Conservation (phyloP, 2,797 vertebrate genomes). For the Amniataba percoides region DNA sequence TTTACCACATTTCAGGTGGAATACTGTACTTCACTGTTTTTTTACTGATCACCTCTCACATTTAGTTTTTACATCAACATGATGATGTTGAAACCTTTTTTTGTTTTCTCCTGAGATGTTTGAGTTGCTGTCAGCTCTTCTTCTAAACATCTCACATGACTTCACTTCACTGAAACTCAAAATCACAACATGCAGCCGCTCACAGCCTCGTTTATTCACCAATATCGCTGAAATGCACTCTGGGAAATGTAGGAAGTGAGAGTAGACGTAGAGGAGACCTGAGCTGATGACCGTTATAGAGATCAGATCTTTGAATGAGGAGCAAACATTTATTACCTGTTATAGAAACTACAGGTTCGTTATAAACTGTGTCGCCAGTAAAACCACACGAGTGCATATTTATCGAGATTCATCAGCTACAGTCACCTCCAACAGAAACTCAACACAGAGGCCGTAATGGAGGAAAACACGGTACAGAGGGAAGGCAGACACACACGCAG, state of each 20-base stretch:
- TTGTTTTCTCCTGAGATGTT: too few species aligned
- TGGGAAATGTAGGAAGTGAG: background rate
- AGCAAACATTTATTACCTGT: background rate
- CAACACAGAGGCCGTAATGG: background rate
- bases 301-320: conserved; percentile 1
- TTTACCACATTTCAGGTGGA: background rate
- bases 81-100: too few species aligned
- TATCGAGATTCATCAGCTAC: background rate
- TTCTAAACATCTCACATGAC: too few species aligned
- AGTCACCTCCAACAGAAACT: background rate
- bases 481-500: background rate
- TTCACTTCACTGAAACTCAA: too few species aligned
- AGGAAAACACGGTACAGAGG: background rate
- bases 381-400: conserved; percentile 13
- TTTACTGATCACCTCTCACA: background rate
- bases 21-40: background rate
- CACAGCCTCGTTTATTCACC: too few species aligned
- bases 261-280: background rate
- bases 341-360: background rate
- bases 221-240: background rate
- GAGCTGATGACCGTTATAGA: too few species aligned
- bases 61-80: too few species aligned
- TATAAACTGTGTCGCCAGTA: background rate
- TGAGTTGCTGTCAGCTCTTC: too few species aligned
- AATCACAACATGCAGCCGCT: too few species aligned